Percentiles rank a stretch among this genome's conserved stretches.
Conservation (phyloP, 2,888 invertebrate genomes). For the Achlya flavicornis region DNA sequence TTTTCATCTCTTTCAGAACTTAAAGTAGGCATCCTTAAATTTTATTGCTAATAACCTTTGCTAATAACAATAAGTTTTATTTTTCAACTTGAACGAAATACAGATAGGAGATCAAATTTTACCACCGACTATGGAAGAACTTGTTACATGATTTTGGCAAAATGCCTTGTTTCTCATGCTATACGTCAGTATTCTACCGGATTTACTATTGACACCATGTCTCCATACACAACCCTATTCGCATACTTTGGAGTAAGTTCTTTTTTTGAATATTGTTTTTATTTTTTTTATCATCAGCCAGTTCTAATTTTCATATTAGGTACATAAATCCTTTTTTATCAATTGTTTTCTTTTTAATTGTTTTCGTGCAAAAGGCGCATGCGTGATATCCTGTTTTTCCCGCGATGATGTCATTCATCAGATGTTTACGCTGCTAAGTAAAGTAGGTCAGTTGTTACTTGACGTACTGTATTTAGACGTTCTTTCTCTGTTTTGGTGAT, state of each 20-base stretch:
- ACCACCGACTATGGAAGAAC: neutral
- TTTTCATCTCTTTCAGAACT: neutral
- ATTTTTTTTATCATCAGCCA: neutral
- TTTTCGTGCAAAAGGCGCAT: slow-evolving; percentile 27
- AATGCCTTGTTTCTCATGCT: slow-evolving; percentile 49
- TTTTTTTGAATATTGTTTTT: slow-evolving; percentile 15
- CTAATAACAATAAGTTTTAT: neutral
- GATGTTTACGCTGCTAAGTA: slow-evolving; percentile 34
- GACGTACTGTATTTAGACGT: slow-evolving; percentile 20
- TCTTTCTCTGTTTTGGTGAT: slow-evolving; percentile 25
- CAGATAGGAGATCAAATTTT: neutral
- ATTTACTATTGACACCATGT: slow-evolving; percentile 61
- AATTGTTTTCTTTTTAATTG: slow-evolving; percentile 5
- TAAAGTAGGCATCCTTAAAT: neutral
- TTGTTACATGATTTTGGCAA: slow-evolving; percentile 49
- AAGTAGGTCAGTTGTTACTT: slow-evolving; percentile 35
- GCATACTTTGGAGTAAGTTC: slow-evolving; percentile 68
- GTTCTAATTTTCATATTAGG: neutral
- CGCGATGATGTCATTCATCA: slow-evolving; percentile 38
- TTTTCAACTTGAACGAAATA: neutral
- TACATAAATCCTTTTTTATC: slow-evolving; percentile 1
- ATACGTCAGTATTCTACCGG: slow-evolving; percentile 56
- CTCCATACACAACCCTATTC: slow-evolving; percentile 47
- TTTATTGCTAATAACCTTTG: neutral
- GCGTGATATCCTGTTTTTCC: slow-evolving; percentile 36